Percentiles rank a stretch among this genome's conserved stretches.
phyloP scores from a whole-genome alignment of 2,888 invertebrate species.

The Metalampra italica region DNA sequence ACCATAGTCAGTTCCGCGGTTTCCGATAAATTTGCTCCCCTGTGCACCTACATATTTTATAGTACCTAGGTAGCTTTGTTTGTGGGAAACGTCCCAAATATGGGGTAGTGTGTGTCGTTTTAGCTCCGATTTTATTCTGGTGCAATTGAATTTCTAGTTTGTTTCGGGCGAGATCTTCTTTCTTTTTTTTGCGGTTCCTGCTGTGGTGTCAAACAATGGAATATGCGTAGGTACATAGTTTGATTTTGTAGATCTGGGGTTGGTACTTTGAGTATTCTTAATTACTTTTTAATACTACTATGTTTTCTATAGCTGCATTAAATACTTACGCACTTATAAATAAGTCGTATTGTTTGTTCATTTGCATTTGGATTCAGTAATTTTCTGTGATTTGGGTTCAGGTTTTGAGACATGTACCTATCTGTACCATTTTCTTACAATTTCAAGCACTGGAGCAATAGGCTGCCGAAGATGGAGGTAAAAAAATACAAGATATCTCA shows the following conservation, averaged over 20 bases:
- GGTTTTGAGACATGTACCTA: too few relatives aligned
- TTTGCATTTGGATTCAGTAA: too few relatives aligned
- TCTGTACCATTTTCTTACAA: too few relatives aligned
- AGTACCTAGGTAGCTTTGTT: conserved; percentile 49
- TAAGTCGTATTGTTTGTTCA: too few relatives aligned
- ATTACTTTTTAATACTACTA: too few relatives aligned
- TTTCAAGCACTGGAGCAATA: too few relatives aligned
- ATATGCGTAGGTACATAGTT: background rate
- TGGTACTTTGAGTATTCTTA: too few relatives aligned
- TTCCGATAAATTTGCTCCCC: conserved; percentile 54
- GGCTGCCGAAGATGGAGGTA: too few relatives aligned
- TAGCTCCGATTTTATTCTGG: conserved; percentile 13
- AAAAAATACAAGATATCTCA: too few relatives aligned
- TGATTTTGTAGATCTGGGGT: background rate
- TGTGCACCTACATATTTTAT: conserved; percentile 49
- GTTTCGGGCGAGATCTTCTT: conserved; percentile 12
- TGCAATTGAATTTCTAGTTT: conserved; percentile 23
- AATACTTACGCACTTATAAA: too few relatives aligned
- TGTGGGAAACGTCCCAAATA: conserved; percentile 38
- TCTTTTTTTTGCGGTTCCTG: conserved; percentile 2
- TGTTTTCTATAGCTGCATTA: too few relatives aligned
- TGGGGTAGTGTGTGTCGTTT: conserved; percentile 21
- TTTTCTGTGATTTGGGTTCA: too few relatives aligned
- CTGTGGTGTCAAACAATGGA: background rate
- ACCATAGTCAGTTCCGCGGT: conserved; percentile 39